Evolutionary conservation across 1,140 invertebrate species (phyloP).

Genomic region (Neotoxoptera formosana): DNA sequence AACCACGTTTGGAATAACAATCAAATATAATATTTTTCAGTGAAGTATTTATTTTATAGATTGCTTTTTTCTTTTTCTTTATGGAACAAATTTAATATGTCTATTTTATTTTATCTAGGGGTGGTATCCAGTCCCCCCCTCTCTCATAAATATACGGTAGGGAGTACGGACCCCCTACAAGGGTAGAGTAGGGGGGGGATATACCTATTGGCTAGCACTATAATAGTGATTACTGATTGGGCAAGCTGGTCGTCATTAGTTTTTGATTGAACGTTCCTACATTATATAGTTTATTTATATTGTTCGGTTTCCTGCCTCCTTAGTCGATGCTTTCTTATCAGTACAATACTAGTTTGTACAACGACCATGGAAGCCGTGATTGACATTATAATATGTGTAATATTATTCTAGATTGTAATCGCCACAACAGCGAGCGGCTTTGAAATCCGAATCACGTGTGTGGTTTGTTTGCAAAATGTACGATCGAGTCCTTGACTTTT

Average conservation of each 20-base stretch:
- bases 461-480: conserved; percentile 16
- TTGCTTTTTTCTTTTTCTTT: neutral
- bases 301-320: neutral
- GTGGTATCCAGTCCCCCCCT: neutral
- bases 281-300: neutral
- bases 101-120: neutral
- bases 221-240: neutral
- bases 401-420: conserved; percentile 4
- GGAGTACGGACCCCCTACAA: neutral
- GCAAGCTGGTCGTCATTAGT: neutral
- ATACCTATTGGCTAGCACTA: neutral
- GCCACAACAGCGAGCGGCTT: neutral
- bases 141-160: no score
- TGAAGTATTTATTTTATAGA: neutral
- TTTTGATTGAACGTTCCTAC: neutral
- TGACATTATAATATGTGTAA: conserved; percentile 39
- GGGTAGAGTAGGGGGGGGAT: no score
- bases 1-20: neutral
- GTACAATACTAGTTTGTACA: neutral
- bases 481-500: conserved; percentile 19
- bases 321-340: neutral
- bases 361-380: conserved; percentile 18
- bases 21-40: neutral
- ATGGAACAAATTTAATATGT: neutral
- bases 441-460: conserved; percentile 36